Conservation (phyloP, 2,888 invertebrate species). For the Baccha elongata region DNA sequence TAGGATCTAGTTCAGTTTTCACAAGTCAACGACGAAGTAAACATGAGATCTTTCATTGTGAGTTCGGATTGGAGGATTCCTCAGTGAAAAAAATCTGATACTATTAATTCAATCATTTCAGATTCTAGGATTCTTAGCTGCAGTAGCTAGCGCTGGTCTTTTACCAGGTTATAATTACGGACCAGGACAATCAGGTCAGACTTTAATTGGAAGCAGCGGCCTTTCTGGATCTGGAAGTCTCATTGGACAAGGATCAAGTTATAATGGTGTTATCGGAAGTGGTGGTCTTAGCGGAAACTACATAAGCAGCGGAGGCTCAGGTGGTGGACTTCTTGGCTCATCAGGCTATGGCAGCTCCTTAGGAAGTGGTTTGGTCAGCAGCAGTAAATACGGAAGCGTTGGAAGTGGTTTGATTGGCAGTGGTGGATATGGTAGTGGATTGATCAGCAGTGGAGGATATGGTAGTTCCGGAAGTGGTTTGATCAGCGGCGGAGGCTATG, state of each 20-base stretch:
- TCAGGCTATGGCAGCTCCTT: constrained; percentile 75
- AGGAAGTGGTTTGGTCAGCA: constrained; percentile 54
- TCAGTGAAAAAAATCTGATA: too few relatives aligned
- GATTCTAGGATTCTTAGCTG: constrained; percentile 33
- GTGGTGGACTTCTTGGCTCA: constrained; percentile 2
- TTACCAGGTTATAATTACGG: constrained; percentile 34
- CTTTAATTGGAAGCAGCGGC: not conserved
- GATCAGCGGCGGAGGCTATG: constrained; percentile 14
- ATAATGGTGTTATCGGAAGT: too few relatives aligned
- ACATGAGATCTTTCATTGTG: constrained; percentile 64
- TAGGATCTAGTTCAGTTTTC: constrained; percentile 35
- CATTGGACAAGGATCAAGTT: constrained; percentile 6
- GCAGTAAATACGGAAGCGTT: constrained; percentile 10
- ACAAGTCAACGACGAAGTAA: constrained; percentile 37
- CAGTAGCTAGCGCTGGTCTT: constrained; percentile 23
- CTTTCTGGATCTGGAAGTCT: not conserved
- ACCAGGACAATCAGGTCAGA: constrained; percentile 1
- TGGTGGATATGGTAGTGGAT: constrained; percentile 14
- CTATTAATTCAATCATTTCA: not conserved
- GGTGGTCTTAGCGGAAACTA: too few relatives aligned
- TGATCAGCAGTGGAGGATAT: constrained; percentile 16
- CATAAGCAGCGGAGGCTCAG: too few relatives aligned
- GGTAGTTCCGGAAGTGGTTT: constrained; percentile 2
- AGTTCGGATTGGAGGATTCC: constrained; percentile 25
- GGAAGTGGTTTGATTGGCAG: constrained; percentile 1